Conservation (phyloP, 2,113 vertebrate genomes). For the Anas platyrhynchos region DNA sequence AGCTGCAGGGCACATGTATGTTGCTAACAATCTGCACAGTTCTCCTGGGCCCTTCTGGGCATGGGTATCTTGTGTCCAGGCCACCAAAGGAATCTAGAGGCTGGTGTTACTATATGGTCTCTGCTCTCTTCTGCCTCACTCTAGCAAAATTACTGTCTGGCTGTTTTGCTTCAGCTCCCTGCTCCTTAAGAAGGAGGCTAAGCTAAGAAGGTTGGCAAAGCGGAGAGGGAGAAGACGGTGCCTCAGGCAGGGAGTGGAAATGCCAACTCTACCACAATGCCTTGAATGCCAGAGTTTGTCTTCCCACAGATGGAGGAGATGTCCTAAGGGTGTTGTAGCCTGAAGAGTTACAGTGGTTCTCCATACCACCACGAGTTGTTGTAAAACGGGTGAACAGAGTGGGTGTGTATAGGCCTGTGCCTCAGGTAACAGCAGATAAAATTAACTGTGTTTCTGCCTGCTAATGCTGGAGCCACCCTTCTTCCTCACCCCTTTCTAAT, state of each 20-base stretch:
- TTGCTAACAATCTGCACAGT: not conserved
- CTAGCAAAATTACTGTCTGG: not conserved
- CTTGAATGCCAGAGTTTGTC: conserved; percentile 56
- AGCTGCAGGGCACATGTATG: not conserved
- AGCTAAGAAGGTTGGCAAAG: conserved; percentile 12
- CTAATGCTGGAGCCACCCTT: not conserved
- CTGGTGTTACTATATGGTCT: not conserved
- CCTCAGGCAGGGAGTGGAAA: conserved; percentile 36
- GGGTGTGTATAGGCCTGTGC: not conserved
- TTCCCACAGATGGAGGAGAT: conserved; percentile 40
- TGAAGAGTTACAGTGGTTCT: conserved; percentile 14
- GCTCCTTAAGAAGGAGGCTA: conserved; percentile 8
- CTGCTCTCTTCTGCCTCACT: not conserved
- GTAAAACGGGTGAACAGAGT: not conserved
- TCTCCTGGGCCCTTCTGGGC: not conserved
- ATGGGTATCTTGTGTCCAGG: not conserved
- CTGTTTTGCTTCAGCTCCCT: not conserved
- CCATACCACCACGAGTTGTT: not conserved
- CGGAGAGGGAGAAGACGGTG: not conserved
- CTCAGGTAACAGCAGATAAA: conserved; percentile 3
- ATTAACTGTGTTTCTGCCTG: not conserved
- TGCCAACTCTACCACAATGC: conserved; percentile 57
- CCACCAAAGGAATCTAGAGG: not conserved
- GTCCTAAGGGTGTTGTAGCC: conserved; percentile 47
- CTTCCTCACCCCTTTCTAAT: not conserved